Percentiles rank a stretch among this genome's conserved stretches.
phyloP scores from a whole-genome alignment of 2,797 vertebrate genomes.

The Enteromius trimaculatus region DNA sequence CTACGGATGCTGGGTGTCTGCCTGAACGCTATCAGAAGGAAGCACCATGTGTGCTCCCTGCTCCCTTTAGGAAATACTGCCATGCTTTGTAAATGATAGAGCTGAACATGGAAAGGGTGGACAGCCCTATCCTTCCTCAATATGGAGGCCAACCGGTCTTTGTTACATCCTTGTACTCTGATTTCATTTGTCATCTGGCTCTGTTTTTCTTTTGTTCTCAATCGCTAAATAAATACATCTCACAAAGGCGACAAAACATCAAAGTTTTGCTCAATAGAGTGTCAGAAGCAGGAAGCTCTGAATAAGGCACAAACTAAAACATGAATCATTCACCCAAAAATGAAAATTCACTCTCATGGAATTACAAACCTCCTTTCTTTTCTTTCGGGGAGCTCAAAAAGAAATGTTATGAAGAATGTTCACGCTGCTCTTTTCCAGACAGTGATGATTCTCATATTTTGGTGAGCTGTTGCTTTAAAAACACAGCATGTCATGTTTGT shows the following conservation, averaged over 20 bases:
- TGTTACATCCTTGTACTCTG: conserved; percentile 15
- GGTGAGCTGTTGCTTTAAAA: not conserved
- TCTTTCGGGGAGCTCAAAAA: not conserved
- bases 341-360: not conserved
- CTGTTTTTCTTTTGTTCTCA: conserved; percentile 5
- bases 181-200: not conserved
- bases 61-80: conserved; percentile 46
- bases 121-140: conserved; percentile 57
- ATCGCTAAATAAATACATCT: conserved; percentile 12
- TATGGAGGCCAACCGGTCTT: conserved; percentile 38
- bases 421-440: not conserved
- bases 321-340: not conserved
- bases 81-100: conserved; percentile 24
- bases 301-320: not conserved
- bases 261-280: not conserved
- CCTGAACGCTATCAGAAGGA: conserved; percentile 57
- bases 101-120: conserved; percentile 47
- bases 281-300: not conserved
- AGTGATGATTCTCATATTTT: not conserved
- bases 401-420: not conserved
- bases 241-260: conserved; percentile 31
- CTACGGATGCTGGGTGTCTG: conserved; percentile 34
- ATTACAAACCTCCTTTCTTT: not conserved
- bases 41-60: conserved; percentile 46
- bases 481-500: not conserved